phyloP scores from a whole-genome alignment of 2,113 vertebrate species.

The Ranitomeya imitator region DNA sequence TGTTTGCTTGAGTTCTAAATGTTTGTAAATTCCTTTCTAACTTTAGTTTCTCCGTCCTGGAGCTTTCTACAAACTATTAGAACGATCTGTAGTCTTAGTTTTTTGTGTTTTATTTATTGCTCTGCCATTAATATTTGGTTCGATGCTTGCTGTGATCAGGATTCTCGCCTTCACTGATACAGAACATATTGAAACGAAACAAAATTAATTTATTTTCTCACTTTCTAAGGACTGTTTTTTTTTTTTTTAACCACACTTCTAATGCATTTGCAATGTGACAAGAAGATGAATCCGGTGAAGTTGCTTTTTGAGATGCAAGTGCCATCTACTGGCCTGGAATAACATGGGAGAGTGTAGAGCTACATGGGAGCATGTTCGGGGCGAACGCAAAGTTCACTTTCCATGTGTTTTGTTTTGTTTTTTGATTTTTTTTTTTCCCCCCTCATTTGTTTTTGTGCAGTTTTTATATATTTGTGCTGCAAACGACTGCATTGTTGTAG shows the following conservation, averaged over 20 bases:
- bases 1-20: background rate
- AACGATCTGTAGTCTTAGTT: background rate
- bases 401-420: fast-evolving
- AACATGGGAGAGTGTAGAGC: background rate
- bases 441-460: too few species aligned
- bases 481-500: too few species aligned
- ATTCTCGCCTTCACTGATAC: too few species aligned
- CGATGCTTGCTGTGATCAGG: too few species aligned
- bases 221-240: too few species aligned
- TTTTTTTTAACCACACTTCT: background rate
- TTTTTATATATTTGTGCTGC: too few species aligned
- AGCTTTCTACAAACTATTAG: background rate
- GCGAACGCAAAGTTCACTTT: background rate
- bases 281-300: background rate
- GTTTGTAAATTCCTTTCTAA: background rate
- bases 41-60: background rate
- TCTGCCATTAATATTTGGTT: too few species aligned
- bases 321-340: constrained; percentile 45
- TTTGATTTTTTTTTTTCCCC: background rate
- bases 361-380: background rate
- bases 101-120: background rate
- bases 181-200: too few species aligned
- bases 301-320: constrained; percentile 29
- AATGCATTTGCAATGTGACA: background rate
- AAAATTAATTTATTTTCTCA: too few species aligned